These are phyloP conservation scores for Sparidentex hasta DNA, from an alignment of 2,797 vertebrate genomes.

Conservation along the genomic window DNA sequence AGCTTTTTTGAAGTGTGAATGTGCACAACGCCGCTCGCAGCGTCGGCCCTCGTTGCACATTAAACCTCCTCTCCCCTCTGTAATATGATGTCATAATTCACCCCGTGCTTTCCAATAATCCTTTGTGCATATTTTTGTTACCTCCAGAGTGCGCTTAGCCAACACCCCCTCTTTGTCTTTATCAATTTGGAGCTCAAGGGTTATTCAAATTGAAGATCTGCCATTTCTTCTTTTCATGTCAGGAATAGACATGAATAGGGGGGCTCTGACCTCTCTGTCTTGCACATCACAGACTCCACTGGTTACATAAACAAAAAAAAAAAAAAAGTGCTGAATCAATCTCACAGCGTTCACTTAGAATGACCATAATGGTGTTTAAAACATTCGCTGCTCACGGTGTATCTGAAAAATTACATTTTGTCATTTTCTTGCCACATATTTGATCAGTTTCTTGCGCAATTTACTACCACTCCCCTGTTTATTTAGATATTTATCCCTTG, in stretches of 20 bases:
- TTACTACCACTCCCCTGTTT: conserved; percentile 29
- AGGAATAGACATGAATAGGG: not conserved
- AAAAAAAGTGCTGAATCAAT: not conserved
- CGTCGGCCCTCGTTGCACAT: not conserved
- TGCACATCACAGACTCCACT: not conserved
- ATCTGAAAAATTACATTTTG: not conserved
- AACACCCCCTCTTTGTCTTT: conserved; percentile 32
- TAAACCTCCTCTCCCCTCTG: not conserved
- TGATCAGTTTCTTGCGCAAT: not conserved
- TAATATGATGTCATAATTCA: conserved; percentile 27
- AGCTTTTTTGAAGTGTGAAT: too few relatives aligned
- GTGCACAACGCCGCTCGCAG: too few relatives aligned
- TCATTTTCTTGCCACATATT: not conserved
- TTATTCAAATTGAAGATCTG: conserved; percentile 31
- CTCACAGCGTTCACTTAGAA: conserved; percentile 8
- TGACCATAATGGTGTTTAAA: not conserved
- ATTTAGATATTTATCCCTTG: conserved; percentile 53
- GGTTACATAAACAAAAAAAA: conserved; percentile 24
- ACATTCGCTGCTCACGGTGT: not conserved
- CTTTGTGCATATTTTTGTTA: conserved; percentile 28
- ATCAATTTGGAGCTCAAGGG: conserved; percentile 19
- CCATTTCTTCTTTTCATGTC: conserved; percentile 10
- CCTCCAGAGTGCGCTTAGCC: conserved; percentile 16
- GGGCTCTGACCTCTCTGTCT: conserved; percentile 13
- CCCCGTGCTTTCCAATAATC: conserved; percentile 21